phyloP scores from a whole-genome alignment of 2,888 invertebrate species.

The Adineta ricciae region DNA sequence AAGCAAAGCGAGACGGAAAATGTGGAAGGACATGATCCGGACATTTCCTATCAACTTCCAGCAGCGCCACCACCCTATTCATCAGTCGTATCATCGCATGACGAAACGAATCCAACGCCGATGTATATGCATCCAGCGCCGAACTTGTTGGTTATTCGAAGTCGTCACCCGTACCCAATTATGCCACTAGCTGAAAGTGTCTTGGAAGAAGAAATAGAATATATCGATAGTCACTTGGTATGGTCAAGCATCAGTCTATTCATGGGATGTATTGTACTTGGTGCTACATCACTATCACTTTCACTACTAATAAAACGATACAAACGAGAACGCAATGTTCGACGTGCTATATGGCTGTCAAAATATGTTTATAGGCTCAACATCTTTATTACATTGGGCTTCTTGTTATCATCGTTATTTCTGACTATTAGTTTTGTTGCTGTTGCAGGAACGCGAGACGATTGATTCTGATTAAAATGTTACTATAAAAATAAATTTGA shows the following conservation, averaged over 20 bases:
- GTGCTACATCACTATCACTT: not conserved
- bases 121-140: not conserved
- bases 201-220: not conserved
- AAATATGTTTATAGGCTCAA: not conserved
- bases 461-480: too few relatives aligned
- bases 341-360: not conserved
- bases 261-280: not conserved
- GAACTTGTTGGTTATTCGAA: not conserved
- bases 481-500: too few relatives aligned
- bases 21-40: too few relatives aligned
- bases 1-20: too few relatives aligned
- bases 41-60: too few relatives aligned
- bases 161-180: not conserved
- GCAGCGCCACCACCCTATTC: too few relatives aligned
- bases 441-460: not conserved
- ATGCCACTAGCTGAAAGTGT: not conserved
- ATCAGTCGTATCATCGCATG: not conserved
- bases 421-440: not conserved
- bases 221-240: not conserved
- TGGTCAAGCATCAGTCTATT: not conserved
- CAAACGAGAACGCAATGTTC: not conserved
- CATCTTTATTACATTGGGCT: not conserved
- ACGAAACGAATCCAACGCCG: not conserved
- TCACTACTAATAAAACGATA: not conserved
- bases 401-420: not conserved